phyloP scores from a whole-genome alignment of 2,113 vertebrate species.

The Pimephales promelas region DNA sequence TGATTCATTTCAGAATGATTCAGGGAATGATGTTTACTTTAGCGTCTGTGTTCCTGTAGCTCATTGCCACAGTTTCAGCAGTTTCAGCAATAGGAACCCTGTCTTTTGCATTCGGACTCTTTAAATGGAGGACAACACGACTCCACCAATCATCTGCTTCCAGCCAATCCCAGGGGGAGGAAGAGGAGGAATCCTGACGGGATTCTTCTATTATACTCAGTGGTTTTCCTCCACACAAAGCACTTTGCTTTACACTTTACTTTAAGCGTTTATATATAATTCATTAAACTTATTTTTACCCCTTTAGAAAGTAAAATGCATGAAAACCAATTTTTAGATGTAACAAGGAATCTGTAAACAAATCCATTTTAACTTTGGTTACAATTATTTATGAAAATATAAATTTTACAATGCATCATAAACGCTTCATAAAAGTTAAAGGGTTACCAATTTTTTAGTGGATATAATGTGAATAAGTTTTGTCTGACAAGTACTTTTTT shows the following conservation, averaged over 20 bases:
- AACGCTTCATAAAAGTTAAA: no score
- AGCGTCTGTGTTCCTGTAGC: no score
- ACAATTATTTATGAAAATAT: no score
- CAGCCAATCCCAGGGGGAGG: background rate
- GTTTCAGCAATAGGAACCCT: slow-evolving; percentile 12
- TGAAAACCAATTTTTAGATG: no score
- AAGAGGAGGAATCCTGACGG: background rate
- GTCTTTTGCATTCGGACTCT: slow-evolving; percentile 10
- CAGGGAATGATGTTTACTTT: no score
- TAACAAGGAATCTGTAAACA: no score
- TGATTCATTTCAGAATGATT: no score
- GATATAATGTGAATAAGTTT: background rate
- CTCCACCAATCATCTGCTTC: background rate
- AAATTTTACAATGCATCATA: no score
- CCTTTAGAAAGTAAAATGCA: no score
- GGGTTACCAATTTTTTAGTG: background rate
- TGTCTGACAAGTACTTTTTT: background rate
- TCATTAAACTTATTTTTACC: no score
- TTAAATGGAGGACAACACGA: slow-evolving; percentile 22
- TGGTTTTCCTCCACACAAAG: background rate
- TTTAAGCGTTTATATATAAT: no score
- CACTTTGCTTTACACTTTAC: background rate
- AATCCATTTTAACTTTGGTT: no score
- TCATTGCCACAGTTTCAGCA: slow-evolving; percentile 11
- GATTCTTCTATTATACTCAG: background rate